Conservation (phyloP, 2,888 invertebrate genomes). For the Pyrrhosoma nymphula region DNA sequence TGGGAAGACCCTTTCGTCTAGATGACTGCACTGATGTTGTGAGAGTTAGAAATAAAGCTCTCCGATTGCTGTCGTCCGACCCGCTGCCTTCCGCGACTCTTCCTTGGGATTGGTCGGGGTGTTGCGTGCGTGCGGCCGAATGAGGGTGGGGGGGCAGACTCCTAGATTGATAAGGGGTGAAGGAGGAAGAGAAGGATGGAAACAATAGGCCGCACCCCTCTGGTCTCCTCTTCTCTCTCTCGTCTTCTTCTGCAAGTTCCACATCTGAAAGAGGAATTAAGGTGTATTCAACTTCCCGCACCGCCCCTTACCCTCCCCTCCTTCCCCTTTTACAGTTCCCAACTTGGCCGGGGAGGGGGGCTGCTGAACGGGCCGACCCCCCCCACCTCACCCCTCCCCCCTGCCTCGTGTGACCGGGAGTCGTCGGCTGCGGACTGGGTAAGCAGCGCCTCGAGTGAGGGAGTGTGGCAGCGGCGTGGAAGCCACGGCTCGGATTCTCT, state of each 20-base stretch:
- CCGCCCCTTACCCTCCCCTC: neutral
- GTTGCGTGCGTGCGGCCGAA: neutral
- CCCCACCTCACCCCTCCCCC: neutral
- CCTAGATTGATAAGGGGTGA: too few relatives aligned
- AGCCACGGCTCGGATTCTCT: too few relatives aligned
- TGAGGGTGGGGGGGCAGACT: neutral
- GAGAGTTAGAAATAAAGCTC: too few relatives aligned
- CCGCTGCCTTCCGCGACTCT: neutral
- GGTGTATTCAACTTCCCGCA: neutral
- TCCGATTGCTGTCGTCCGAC: neutral
- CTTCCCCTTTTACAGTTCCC: neutral
- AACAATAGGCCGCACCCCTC: neutral
- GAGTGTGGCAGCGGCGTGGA: neutral
- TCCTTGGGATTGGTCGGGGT: constrained; percentile 9
- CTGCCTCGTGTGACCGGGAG: neutral
- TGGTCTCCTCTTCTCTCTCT: neutral
- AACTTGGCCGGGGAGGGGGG: neutral
- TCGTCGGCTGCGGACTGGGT: neutral
- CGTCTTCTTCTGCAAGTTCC: too few relatives aligned
- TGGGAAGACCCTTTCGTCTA: too few relatives aligned
- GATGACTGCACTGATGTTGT: too few relatives aligned
- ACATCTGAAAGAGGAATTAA: neutral
- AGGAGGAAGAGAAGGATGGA: neutral
- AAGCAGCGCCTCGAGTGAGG: too few relatives aligned
- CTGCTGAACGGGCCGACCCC: neutral